Evolutionary conservation across 2,113 vertebrate species (phyloP), one percentile per base, ranked within the genome.

Genomic region (Chaetorhynchus papuensis): DNA sequence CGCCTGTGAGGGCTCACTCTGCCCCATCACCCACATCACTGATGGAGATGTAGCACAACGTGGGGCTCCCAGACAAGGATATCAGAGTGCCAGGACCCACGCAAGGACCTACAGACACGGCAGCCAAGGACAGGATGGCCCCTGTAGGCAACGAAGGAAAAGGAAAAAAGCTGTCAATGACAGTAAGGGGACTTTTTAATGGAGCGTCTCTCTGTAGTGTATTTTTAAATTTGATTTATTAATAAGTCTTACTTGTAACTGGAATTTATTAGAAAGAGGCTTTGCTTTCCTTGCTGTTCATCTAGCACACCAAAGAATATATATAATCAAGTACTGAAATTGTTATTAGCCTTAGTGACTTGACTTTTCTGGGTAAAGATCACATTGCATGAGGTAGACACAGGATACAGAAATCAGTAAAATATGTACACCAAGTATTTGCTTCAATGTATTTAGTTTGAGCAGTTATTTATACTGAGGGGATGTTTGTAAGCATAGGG

Each of bases 81-180:
- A 35, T 1, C 6, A 11, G 30, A 75, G 49, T 10, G 11, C 75
- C 2, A 9, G 65, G 41, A 54, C 3, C 24, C 70, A 35, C 47
- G 1, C 1, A 20, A 75, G 61, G 19, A 71, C 35, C 19, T 4
- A 16, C 52, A 50, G 61, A 37, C 20, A 30, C 0, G 0, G 64
- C 53, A 89, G 47, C 7, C 0, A 47, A 30, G n/a, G 7, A 28
- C 10, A 39, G 33, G 44, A 24, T 3, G 8, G 41, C 1, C 0
- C 2, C 1, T 1, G 4, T 7, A 23, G 5, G 26, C 50, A 39
- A 3, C 0, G 3, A 57, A 76, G 44, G n/a, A 35, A 75, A 50
- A 89, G 16, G 30, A 61, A 74, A 44, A 52, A 41, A 86, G 11
- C 22, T 33, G 39, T 22, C 17, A 22, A 7, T 11, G 18, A 45